Conservation (phyloP, 2,797 vertebrate species). For the Siniperca scherzeri region DNA sequence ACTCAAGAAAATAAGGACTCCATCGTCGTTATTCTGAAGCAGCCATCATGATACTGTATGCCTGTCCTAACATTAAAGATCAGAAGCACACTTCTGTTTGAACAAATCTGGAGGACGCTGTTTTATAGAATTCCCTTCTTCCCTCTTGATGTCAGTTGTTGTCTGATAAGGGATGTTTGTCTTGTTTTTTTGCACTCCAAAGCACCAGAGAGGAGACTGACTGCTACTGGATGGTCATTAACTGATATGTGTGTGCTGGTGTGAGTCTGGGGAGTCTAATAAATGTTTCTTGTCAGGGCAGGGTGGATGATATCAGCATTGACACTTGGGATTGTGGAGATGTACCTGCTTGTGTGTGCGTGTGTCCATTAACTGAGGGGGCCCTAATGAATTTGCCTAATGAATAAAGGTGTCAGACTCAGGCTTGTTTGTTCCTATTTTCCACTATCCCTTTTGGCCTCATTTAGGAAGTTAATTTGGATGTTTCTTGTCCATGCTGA, state of each 20-base stretch:
- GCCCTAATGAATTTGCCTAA: conserved; percentile 69
- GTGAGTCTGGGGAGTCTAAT: conserved; percentile 31
- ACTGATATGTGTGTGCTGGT: background rate
- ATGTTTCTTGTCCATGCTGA: conserved; percentile 4
- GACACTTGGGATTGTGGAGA: conserved; percentile 52
- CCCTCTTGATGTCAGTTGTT: conserved; percentile 37
- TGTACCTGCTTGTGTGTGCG: conserved; percentile 63
- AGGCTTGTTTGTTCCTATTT: conserved; percentile 49
- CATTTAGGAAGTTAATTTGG: conserved; percentile 55
- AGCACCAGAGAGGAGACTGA: conserved; percentile 1
- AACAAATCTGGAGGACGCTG: background rate
- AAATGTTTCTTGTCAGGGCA: conserved; percentile 35
- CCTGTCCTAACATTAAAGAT: background rate
- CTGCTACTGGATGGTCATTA: conserved; percentile 53
- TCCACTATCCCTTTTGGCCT: conserved; percentile 44
- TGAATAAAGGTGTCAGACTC: conserved; percentile 65
- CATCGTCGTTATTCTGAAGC: background rate
- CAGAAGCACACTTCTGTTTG: background rate
- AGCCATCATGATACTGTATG: background rate
- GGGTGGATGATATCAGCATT: conserved; percentile 36
- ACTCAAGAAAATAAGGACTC: background rate
- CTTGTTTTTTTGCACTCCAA: conserved; percentile 10
- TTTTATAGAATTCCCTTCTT: conserved; percentile 54
- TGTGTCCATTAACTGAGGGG: conserved; percentile 51
- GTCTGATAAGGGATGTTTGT: conserved; percentile 52